Conservation (phyloP, 2,797 vertebrate species). For the Zenarchopterus dispar region DNA sequence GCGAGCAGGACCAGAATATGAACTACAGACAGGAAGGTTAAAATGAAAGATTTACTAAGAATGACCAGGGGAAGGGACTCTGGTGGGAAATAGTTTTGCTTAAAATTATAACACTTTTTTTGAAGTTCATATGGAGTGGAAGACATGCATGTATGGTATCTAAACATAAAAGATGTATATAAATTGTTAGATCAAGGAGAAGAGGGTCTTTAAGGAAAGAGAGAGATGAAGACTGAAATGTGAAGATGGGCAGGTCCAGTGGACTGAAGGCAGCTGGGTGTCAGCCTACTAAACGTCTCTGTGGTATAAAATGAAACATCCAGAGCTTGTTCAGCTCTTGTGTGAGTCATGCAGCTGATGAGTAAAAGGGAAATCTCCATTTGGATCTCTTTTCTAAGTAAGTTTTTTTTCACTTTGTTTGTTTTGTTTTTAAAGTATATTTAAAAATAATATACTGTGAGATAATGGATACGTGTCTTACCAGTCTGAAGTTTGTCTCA, state of each 20-base stretch:
- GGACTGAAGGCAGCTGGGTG: constrained; percentile 18
- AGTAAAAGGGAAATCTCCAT: constrained; percentile 13
- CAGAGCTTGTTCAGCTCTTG: constrained; percentile 7
- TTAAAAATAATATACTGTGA: neutral
- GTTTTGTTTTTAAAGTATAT: neutral
- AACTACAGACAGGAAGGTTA: too few relatives aligned
- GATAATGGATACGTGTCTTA: neutral
- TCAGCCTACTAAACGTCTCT: constrained; percentile 29
- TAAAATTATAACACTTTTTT: neutral
- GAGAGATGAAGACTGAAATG: constrained; percentile 29
- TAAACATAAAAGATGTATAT: constrained; percentile 21
- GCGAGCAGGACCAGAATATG: too few relatives aligned
- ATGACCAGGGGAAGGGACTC: too few relatives aligned
- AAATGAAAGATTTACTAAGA: too few relatives aligned
- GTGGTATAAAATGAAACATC: constrained; percentile 38
- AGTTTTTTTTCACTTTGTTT: constrained; percentile 16
- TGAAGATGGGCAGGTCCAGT: constrained; percentile 41
- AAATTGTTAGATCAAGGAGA: neutral
- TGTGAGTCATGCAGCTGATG: constrained; percentile 9
- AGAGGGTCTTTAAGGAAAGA: constrained; percentile 14
- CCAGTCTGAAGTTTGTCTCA: neutral
- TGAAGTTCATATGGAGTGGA: neutral
- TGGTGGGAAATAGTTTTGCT: neutral
- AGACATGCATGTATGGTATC: neutral
- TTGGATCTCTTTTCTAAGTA: constrained; percentile 38